Percentiles rank a stretch among this genome's conserved stretches.
phyloP scores from a whole-genome alignment of 2,797 vertebrate species.

The Pristis pectinata region DNA sequence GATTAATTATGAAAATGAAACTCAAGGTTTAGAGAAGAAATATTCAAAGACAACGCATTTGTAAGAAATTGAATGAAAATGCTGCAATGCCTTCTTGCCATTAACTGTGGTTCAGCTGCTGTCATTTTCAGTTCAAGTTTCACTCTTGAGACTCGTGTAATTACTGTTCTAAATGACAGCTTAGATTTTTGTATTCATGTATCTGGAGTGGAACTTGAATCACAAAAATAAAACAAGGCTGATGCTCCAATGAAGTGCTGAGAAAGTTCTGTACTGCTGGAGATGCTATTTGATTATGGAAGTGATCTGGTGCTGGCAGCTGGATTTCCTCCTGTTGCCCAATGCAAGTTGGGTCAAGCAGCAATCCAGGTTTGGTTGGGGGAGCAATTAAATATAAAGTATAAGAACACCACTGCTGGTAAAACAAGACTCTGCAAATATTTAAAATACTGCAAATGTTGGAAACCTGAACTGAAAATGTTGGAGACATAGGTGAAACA shows the following conservation, averaged over 20 bases:
- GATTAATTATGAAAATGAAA: not conserved
- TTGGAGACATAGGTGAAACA: not conserved
- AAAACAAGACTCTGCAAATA: not conserved
- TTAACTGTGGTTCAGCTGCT: not conserved
- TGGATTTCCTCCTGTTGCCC: not conserved
- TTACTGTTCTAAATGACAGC: no score
- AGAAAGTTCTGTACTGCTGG: no score
- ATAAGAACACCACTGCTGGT: not conserved
- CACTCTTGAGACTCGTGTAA: no score
- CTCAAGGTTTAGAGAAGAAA: not conserved
- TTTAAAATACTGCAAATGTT: not conserved
- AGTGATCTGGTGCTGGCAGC: not conserved
- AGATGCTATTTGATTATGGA: no score
- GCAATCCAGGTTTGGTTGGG: not conserved
- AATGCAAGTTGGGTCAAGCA: not conserved
- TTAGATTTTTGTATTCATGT: no score
- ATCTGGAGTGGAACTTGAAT: no score
- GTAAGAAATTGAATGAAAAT: not conserved
- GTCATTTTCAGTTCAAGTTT: no score
- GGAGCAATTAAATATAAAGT: not conserved
- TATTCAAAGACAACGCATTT: not conserved
- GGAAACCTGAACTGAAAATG: not conserved
- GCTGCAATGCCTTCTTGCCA: not conserved
- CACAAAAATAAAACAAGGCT: no score
- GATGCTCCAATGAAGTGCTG: no score